These are phyloP conservation scores for Epirrhoe tristata DNA, from an alignment of 2,888 invertebrate genomes.

Conservation along the genomic window DNA sequence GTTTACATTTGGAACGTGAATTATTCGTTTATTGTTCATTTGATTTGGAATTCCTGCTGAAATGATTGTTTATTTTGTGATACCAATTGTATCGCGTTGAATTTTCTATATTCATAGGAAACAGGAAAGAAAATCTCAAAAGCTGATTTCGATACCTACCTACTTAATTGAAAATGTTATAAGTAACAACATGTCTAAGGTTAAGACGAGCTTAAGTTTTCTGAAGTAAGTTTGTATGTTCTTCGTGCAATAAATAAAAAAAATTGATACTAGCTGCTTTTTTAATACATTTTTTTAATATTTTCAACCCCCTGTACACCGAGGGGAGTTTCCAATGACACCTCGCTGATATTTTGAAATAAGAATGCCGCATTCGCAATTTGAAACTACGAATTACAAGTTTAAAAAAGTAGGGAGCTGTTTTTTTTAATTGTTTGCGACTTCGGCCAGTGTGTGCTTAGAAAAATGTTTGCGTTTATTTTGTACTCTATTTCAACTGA, in stretches of 20 bases:
- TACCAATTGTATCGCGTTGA: too few species aligned
- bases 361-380: conserved; percentile 83
- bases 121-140: too few species aligned
- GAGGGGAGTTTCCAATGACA: conserved; percentile 83
- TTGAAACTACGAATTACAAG: conserved; percentile 84
- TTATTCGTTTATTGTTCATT: conserved; percentile 8
- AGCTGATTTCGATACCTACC: too few species aligned
- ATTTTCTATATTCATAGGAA: too few species aligned
- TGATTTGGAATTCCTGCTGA: background rate
- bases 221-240: too few species aligned
- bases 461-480: conserved; percentile 30
- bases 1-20: conserved; percentile 12
- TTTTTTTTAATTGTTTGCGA: conserved; percentile 67
- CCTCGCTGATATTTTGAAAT: conserved; percentile 84
- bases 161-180: too few species aligned
- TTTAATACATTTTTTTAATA: conserved; percentile 30
- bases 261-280: background rate
- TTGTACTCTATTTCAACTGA: conserved; percentile 43
- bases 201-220: too few species aligned
- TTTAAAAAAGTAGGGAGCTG: conserved; percentile 78
- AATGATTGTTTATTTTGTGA: background rate
- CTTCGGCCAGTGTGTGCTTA: conserved; percentile 21
- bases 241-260: too few species aligned
- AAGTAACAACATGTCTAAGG: too few species aligned
- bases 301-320: conserved; percentile 59